A percentile compares a stretch with the other conserved stretches of the same genome.
These are phyloP conservation scores for Aplochiton taeniatus DNA, from an alignment of 2,797 vertebrate species.

Conservation along the genomic window DNA sequence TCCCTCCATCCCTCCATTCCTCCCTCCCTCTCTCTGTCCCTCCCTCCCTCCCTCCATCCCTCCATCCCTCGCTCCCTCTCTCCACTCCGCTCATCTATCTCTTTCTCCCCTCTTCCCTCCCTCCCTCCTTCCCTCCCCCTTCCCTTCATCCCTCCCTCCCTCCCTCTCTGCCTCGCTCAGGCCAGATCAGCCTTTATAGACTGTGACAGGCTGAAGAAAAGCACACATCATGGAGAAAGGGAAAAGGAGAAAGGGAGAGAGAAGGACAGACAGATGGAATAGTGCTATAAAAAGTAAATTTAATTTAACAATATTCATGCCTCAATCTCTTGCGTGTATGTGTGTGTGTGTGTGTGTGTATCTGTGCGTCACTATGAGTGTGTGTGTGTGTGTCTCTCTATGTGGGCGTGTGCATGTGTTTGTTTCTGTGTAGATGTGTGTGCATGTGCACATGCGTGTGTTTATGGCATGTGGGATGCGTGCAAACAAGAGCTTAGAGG, in stretches of 20 bases:
- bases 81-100: neutral
- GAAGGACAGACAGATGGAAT: constrained; percentile 37
- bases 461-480: neutral
- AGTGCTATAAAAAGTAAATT: constrained; percentile 45
- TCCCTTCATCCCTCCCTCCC: constrained; percentile 19
- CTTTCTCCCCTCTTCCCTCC: neutral
- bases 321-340: constrained; percentile 14
- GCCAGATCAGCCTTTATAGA: constrained; percentile 64
- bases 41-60: neutral
- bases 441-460: neutral
- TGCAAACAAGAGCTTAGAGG: constrained; percentile 16
- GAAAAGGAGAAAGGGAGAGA: constrained; percentile 24
- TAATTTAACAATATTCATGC: constrained; percentile 37
- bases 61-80: neutral
- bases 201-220: constrained; percentile 11
- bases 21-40: constrained; percentile 7
- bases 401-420: constrained; percentile 17
- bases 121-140: constrained; percentile 11
- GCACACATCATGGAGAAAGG: constrained; percentile 44
- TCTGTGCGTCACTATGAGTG: constrained; percentile 14
- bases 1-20: neutral
- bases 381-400: constrained; percentile 4
- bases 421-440: constrained; percentile 2
- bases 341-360: constrained; percentile 12
- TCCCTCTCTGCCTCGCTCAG: constrained; percentile 35